A percentile compares a stretch with the other conserved stretches of the same genome.
phyloP scores from a whole-genome alignment of 2,113 vertebrate species.

The Paratilapia polleni region DNA sequence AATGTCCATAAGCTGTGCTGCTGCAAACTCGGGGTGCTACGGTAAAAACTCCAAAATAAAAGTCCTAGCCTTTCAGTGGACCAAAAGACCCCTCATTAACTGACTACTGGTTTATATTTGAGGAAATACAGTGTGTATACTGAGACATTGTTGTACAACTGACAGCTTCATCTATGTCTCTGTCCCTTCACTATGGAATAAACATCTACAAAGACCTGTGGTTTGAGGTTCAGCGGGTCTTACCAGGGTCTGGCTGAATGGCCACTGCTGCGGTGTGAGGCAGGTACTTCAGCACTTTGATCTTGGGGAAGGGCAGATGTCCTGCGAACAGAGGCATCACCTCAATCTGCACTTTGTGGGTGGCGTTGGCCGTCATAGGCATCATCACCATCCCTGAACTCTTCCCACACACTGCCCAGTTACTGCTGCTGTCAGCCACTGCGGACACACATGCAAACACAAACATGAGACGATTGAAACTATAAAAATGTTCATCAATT shows the following conservation, averaged over 20 bases:
- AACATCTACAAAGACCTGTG: not conserved
- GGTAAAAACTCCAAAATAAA: no score
- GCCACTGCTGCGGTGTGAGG: constrained; percentile 89
- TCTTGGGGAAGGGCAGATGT: constrained; percentile 91
- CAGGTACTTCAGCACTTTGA: constrained; percentile 93
- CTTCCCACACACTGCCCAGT: constrained; percentile 98
- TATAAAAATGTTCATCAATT: not conserved
- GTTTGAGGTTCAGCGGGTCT: not conserved
- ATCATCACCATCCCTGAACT: constrained; percentile 95
- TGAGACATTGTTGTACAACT: not conserved
- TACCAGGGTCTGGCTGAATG: constrained; percentile 91
- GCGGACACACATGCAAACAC: constrained; percentile 32
- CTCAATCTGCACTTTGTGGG: constrained; percentile 94
- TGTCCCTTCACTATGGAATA: not conserved
- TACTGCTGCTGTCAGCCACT: constrained; percentile 98
- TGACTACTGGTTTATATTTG: not conserved
- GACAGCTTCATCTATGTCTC: not conserved
- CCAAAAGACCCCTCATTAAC: not conserved
- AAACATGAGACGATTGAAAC: not conserved
- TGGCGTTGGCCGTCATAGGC: constrained; percentile 86
- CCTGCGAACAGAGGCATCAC: constrained; percentile 97
- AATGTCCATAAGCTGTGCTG: not conserved
- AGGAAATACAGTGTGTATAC: not conserved
- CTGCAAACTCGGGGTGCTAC: not conserved
- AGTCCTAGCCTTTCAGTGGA: no score